Evolutionary conservation across 2,888 invertebrate genomes (phyloP).

Genomic region (Conomelus anceps): DNA sequence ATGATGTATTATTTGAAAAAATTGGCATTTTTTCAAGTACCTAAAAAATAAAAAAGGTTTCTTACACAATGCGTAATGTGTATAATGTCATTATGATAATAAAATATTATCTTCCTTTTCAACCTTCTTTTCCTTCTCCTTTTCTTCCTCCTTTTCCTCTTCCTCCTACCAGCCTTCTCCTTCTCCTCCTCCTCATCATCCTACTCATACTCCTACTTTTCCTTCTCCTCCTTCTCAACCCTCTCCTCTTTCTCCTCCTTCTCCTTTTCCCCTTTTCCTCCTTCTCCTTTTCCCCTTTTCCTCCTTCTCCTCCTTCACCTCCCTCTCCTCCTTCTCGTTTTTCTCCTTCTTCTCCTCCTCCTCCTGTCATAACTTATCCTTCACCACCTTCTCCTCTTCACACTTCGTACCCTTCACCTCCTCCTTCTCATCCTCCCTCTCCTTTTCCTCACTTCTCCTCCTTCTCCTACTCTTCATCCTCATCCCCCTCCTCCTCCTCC

Average conservation of each 20-base stretch:
- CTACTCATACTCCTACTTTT: background rate
- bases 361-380: no score
- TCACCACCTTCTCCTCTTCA: background rate
- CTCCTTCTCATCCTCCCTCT: background rate
- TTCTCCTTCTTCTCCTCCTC: background rate
- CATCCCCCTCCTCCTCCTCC: background rate
- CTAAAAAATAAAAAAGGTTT: no score
- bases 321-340: background rate
- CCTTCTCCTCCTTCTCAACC: background rate
- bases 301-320: background rate
- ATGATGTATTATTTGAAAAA: no score
- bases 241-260: background rate
- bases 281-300: background rate
- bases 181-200: background rate
- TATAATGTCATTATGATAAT: no score
- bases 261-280: background rate
- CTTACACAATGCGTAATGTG: no score
- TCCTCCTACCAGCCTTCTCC: no score
- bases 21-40: no score
- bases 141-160: no score
- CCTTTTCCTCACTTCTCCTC: background rate
- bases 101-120: no score
- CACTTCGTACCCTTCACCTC: background rate
- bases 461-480: background rate
- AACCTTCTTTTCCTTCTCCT: no score